Evolutionary conservation across 2,888 invertebrate species (phyloP).

Genomic region (Nematopogon swammerdamellus): DNA sequence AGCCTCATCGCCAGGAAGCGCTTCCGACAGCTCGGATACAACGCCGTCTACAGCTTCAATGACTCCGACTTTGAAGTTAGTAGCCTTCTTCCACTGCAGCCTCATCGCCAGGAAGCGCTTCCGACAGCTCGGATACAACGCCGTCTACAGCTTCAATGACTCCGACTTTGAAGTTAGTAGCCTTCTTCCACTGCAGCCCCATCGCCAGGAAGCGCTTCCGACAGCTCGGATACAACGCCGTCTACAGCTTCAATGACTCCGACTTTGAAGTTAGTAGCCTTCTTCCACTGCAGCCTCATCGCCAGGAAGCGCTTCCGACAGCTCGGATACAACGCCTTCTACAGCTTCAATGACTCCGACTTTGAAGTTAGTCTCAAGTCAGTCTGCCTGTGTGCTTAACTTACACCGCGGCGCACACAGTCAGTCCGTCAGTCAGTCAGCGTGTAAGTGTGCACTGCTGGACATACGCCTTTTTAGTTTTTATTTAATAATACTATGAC

Average conservation of each 20-base stretch:
- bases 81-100: constrained; percentile 82
- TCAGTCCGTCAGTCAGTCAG: no score
- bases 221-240: constrained; percentile 85
- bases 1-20: constrained; percentile 80
- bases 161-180: constrained; percentile 82
- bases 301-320: no score
- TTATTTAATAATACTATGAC: no score
- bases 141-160: constrained; percentile 86
- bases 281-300: no score
- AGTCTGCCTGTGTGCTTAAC: no score
- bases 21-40: constrained; percentile 87
- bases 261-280: constrained; percentile 81
- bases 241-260: constrained; percentile 88
- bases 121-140: constrained; percentile 87
- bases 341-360: no score
- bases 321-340: no score
- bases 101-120: constrained; percentile 83
- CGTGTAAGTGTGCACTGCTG: no score
- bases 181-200: constrained; percentile 83
- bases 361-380: no score
- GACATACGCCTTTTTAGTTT: no score
- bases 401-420: no score
- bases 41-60: constrained; percentile 85
- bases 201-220: constrained; percentile 84
- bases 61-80: constrained; percentile 86